A percentile compares a stretch with the other conserved stretches of the same genome.
phyloP scores from a whole-genome alignment of 2,113 vertebrate genomes.

The Percopsis transmontana region DNA sequence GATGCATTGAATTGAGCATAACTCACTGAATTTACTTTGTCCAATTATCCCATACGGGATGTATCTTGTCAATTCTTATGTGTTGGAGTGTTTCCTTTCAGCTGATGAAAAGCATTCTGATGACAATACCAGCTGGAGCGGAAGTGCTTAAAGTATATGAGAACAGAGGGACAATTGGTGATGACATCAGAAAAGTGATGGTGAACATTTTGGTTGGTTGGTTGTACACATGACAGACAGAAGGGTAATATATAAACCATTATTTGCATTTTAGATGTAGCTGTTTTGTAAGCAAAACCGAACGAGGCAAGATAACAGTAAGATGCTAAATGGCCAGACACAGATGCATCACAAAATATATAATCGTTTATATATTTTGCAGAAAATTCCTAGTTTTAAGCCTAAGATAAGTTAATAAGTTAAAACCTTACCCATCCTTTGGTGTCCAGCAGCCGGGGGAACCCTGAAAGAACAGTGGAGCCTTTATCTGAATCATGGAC shows the following conservation, averaged over 20 bases:
- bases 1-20: too few species aligned
- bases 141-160: slow-evolving; percentile 2
- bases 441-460: slow-evolving; percentile 5
- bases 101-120: too few species aligned
- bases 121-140: background rate
- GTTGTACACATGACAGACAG: background rate
- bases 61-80: too few species aligned
- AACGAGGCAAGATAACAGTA: background rate
- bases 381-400: too few species aligned
- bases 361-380: too few species aligned
- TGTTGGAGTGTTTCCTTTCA: too few species aligned
- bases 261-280: background rate
- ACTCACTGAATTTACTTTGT: too few species aligned
- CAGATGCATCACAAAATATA: too few species aligned
- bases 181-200: slow-evolving; percentile 1
- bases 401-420: too few species aligned
- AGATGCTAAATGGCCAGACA: too few species aligned
- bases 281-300: too few species aligned
- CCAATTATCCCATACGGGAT: too few species aligned
- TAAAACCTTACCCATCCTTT: background rate
- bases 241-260: background rate
- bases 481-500: slow-evolving; percentile 16
- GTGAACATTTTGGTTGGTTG: slow-evolving; percentile 2
- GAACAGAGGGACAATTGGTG: background rate
- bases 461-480: slow-evolving; percentile 7